Conservation (phyloP, 2,797 vertebrate species). For the Sandelia bainsii region DNA sequence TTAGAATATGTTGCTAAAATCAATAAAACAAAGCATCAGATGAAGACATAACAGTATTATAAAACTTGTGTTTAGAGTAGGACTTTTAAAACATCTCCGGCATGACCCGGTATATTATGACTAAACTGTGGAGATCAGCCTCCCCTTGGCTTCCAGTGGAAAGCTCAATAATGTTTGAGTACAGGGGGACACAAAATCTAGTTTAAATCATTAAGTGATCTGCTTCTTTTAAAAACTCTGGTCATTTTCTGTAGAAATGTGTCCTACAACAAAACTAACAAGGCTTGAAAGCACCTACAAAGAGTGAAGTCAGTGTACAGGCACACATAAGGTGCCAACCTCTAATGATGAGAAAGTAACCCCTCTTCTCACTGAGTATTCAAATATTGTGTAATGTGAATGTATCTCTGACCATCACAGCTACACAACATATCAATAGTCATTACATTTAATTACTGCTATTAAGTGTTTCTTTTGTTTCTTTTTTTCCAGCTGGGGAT, state of each 20-base stretch:
- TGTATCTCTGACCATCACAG: neutral
- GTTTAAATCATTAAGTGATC: too few species aligned
- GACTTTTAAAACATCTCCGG: neutral
- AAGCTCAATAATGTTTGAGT: too few species aligned
- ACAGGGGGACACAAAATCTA: too few species aligned
- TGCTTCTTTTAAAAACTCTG: too few species aligned
- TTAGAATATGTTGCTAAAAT: neutral
- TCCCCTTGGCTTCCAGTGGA: neutral
- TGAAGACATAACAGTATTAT: neutral
- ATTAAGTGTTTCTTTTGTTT: neutral
- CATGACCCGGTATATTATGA: too few species aligned
- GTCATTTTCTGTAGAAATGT: too few species aligned
- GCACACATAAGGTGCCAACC: neutral
- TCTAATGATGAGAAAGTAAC: neutral
- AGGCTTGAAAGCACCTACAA: neutral
- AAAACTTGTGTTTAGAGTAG: neutral
- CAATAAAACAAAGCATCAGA: too few species aligned
- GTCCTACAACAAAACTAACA: neutral
- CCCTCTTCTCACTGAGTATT: neutral
- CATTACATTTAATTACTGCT: neutral
- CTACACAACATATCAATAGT: constrained; percentile 14
- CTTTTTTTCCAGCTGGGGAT: neutral
- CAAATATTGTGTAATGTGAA: neutral
- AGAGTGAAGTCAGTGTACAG: neutral
- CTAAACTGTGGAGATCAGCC: neutral